Base-by-base conservation (phyloP, 1,140 invertebrate species). In the Plectus sambesii region DNA sequence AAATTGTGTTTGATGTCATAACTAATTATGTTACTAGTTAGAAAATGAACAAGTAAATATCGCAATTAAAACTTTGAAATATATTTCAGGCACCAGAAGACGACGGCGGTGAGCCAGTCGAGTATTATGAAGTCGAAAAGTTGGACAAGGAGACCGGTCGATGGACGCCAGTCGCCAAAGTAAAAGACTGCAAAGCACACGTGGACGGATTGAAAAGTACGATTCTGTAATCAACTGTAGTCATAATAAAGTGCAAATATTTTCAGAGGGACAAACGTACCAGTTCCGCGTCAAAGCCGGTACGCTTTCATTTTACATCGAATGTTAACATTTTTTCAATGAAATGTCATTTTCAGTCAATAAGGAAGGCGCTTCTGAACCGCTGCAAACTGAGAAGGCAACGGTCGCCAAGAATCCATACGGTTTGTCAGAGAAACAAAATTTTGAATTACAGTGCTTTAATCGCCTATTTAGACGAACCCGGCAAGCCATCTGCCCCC, bases 261-360 rank as follows among this genome's bases (percentile, higher is more conserved):
- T n/a, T n/a, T n/a, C n/a, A n/a, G n/a, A 88, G 0, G 92, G 92
- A 60, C 94, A 97, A 72, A 89, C 87, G 61, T 98, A 98, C 72
- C 93, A 96, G 72, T 93, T 98, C 76, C 78, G 93, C 37, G 92
- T 99, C 0, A 90, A 88, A 61, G 93, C 90, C 29, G 59, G 70
- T n/a, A n/a, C n/a, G n/a, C 72, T 73, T 53, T 47, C 38, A 45
- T 5, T 33, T 43, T 40, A 15, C 24, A 6, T n/a, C n/a, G n/a
- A n/a, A n/a, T 5, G 5, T 6, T 5, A 5, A 5, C 5, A 40
- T 5, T 15, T 20, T 20, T 40, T 5, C 5, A 12, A 5, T 15
- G 25, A 12, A 42, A 30, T 44, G 33, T 44, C 6, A 26, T n/a
- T n/a, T n/a, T 53, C 63, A 9, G 84, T 92, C 25, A 99, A 99